Conservation (phyloP, 1,140 invertebrate species). For the Drosophila pectinifera region DNA sequence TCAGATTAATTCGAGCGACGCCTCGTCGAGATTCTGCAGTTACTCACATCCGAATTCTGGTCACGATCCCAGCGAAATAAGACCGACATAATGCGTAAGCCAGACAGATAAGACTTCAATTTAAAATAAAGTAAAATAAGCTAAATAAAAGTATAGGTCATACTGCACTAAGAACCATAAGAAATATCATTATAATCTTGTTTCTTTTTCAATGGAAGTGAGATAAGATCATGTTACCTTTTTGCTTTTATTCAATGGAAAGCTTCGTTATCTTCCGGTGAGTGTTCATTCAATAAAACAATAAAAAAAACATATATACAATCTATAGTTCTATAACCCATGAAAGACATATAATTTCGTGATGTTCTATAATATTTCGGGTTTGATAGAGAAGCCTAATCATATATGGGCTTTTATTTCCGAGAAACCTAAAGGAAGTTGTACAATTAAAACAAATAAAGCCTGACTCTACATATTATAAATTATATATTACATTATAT, state of each 20-base stretch:
- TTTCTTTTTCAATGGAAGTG: neutral
- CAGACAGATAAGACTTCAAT: neutral
- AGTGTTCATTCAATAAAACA: neutral
- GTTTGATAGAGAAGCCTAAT: too few species aligned
- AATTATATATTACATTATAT: too few species aligned
- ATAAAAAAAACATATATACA: too few species aligned
- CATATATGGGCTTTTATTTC: too few species aligned
- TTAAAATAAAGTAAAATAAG: neutral
- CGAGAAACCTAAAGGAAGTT: too few species aligned
- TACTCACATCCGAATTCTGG: conserved; percentile 12
- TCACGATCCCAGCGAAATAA: neutral
- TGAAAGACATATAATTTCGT: too few species aligned
- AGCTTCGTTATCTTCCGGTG: neutral
- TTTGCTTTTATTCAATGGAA: conserved; percentile 10
- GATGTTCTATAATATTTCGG: too few species aligned
- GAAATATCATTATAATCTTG: neutral
- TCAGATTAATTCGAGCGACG: conserved; percentile 8
- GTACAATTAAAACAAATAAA: too few species aligned
- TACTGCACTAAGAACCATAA: neutral
- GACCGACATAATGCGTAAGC: conserved; percentile 4
- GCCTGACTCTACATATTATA: too few species aligned
- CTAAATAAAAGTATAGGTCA: neutral
- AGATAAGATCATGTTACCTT: neutral
- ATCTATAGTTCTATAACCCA: too few species aligned
- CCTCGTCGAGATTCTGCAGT: neutral